These are phyloP conservation scores for Australoheros facetus DNA, from an alignment of 2,797 vertebrate genomes.

Conservation along the genomic window DNA sequence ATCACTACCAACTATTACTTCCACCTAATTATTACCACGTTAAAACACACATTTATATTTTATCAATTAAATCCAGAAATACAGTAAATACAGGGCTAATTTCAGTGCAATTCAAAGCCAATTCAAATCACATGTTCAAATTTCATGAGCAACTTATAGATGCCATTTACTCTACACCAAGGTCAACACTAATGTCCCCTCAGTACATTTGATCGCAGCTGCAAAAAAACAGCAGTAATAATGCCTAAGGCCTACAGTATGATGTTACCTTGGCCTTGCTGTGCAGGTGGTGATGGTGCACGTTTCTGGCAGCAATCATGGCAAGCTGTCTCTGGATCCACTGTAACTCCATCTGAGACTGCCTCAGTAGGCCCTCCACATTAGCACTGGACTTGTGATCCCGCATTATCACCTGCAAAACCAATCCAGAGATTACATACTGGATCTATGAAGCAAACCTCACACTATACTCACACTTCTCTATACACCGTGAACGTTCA, in stretches of 20 bases:
- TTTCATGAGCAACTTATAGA: background rate
- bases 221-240: constrained; percentile 2
- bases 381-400: constrained; percentile 70
- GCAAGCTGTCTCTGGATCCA: constrained; percentile 85
- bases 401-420: constrained; percentile 74
- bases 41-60: no score
- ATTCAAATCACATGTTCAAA: background rate
- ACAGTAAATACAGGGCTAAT: no score
- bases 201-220: background rate
- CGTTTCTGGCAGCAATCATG: constrained; percentile 72
- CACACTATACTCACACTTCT: background rate
- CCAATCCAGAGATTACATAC: constrained; percentile 17
- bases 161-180: background rate
- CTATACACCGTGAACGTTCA: background rate
- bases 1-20: background rate
- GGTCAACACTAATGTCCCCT: background rate
- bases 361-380: constrained; percentile 76
- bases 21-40: no score
- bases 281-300: constrained; percentile 61
- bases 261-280: constrained; percentile 65
- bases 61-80: no score
- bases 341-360: constrained; percentile 82
- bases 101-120: no score
- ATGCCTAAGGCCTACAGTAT: background rate
- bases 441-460: constrained; percentile 6